Evolutionary conservation across 2,888 invertebrate species (phyloP), one percentile per base, ranked within the genome.

Genomic region (Luffia ferchaultella): DNA sequence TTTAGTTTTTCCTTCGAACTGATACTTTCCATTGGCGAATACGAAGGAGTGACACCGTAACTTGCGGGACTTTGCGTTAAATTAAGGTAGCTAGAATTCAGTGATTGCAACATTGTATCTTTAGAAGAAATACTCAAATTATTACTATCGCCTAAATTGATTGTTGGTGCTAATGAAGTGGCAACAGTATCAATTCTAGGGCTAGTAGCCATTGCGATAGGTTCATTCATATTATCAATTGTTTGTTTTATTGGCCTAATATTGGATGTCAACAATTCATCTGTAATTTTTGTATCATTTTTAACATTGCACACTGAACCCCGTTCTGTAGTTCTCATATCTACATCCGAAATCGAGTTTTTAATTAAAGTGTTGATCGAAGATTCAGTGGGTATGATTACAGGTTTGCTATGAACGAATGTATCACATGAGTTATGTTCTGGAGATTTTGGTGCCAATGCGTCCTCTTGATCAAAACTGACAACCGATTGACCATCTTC

Each of bases 331-430:
- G 60, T 64, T 61, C 82, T 71, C 77, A 83, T 79, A 57, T 83
- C 82, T 42, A 77, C 54, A 58, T 83, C 82, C 20, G 53, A 20
- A 56, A 64, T 69, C 16, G 65, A 57, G 52, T 52, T 57, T 2
- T 30, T 19, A 16, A 57, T 58, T 17, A 58, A 51, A 16, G 56
- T 40, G 2, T 61, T 51, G 57, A 74, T 69, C 1, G 77, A 60
- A n/a, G 77, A 77, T 54, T 82, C 79, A 19, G 54, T 63, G 1
- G 82, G 80, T 60, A 79, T 82, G 52, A 82, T 73, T 16, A 80
- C 64, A n/a, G 82, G 80, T 41, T 67, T 58, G 41, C 61, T 60
- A 43, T 56, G 59, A 20, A 54, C 63, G 2, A 58, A 53, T 55
- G 65, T 63, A 49, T 54, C 58, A 17, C 59, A 60, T 16, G 66